Evolutionary conservation across 2,113 vertebrate genomes (phyloP).

Genomic region (Mohoua ochrocephala): DNA sequence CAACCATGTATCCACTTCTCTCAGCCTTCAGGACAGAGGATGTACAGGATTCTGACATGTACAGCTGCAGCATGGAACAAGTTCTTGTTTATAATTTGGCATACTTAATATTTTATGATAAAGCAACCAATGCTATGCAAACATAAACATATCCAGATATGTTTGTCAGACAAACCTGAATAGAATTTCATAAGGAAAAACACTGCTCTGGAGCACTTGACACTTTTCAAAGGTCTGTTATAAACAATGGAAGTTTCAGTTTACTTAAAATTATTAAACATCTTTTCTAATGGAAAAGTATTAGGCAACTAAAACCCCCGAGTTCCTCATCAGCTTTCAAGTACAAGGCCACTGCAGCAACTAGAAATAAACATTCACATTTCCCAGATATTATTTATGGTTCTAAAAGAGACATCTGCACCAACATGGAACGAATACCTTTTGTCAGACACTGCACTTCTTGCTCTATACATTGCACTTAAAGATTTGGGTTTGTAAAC

Average conservation of each 20-base stretch:
- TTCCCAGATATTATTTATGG: neutral
- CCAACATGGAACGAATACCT: accelerated
- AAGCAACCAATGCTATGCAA: conserved; percentile 38
- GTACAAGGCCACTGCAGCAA: neutral
- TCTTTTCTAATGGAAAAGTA: conserved; percentile 61
- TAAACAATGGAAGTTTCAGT: conserved; percentile 60
- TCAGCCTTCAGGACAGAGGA: neutral
- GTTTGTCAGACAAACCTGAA: conserved; percentile 58
- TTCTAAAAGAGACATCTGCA: neutral
- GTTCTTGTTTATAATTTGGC: conserved; percentile 24
- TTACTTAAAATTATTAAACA: conserved; percentile 53
- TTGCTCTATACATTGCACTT: accelerated
- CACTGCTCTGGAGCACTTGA: conserved; percentile 47
- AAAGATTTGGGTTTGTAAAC: neutral
- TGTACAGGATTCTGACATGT: neutral
- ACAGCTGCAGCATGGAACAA: neutral
- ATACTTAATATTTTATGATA: conserved; percentile 57
- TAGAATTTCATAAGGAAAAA: conserved; percentile 56
- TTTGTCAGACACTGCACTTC: neutral
- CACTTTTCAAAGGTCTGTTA: conserved; percentile 49
- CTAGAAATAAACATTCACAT: conserved; percentile 27
- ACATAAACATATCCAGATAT: conserved; percentile 35
- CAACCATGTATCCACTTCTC: neutral
- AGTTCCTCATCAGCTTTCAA: conserved; percentile 22
- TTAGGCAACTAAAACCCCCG: neutral